Conservation (phyloP, 2,113 vertebrate species). For the Mystacornis crossleyi region DNA sequence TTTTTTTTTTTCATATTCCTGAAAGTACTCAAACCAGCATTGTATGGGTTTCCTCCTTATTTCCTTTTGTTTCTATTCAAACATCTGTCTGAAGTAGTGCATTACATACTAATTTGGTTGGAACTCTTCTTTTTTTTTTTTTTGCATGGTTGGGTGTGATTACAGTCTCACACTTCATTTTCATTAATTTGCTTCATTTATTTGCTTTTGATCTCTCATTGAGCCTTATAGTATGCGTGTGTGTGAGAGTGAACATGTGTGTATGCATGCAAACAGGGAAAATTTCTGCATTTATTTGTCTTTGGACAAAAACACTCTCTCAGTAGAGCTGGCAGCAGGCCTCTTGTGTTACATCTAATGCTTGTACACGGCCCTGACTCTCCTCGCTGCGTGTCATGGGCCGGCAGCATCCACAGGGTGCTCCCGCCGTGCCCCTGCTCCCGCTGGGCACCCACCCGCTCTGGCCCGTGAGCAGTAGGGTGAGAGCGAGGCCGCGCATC, state of each 20-base stretch:
- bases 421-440: rapidly evolving
- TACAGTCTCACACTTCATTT: constrained; percentile 1
- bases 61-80: constrained; percentile 56
- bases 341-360: background rate
- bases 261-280: background rate
- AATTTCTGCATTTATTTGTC: background rate
- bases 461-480: background rate
- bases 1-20: background rate
- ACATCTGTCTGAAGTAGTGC: constrained; percentile 52
- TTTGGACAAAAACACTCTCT: background rate
- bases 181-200: constrained; percentile 2
- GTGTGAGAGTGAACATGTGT: rapidly evolving
- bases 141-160: background rate
- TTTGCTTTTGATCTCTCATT: constrained; percentile 21
- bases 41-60: constrained; percentile 47
- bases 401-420: background rate
- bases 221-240: background rate
- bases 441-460: background rate
- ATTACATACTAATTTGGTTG: constrained; percentile 21
- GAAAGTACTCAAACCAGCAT: constrained; percentile 41
- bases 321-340: rapidly evolving
- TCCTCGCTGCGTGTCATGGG: rapidly evolving
- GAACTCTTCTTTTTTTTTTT: background rate
- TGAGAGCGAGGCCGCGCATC: background rate
- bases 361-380: rapidly evolving